Evolutionary conservation across 2,888 invertebrate species (phyloP).

Genomic region (Halictus quadricinctus): DNA sequence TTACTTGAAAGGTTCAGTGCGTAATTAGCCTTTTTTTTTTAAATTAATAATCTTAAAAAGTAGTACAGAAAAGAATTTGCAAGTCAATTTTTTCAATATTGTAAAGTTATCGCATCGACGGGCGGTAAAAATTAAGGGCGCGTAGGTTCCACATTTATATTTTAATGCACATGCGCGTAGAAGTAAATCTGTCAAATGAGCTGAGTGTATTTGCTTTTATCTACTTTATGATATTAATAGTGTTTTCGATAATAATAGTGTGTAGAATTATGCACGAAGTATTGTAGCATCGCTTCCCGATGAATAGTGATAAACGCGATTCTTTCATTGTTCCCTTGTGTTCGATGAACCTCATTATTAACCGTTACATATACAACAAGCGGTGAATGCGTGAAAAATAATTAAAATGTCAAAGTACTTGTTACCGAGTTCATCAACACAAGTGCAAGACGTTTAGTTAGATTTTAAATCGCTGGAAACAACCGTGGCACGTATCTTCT

Average conservation of each 20-base stretch:
- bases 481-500: background rate
- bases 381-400: constrained; percentile 17
- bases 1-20: background rate
- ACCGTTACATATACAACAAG: background rate
- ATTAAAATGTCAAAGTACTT: constrained; percentile 40
- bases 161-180: constrained; percentile 51
- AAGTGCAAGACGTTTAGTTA: constrained; percentile 3
- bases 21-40: background rate
- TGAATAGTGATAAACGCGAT: background rate
- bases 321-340: background rate
- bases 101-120: background rate
- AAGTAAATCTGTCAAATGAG: constrained; percentile 48
- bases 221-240: constrained; percentile 44
- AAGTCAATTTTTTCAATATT: background rate
- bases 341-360: constrained; percentile 13
- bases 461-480: background rate
- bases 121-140: constrained; percentile 2
- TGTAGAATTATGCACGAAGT: constrained; percentile 29
- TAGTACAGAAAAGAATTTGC: background rate
- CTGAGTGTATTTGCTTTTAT: constrained; percentile 46
- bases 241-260: constrained; percentile 31
- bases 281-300: constrained; percentile 6
- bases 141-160: constrained; percentile 19
- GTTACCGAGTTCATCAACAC: constrained; percentile 39
- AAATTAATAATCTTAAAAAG: background rate